Percentiles rank a stretch among this genome's conserved stretches.
Conservation (phyloP, 2,113 vertebrate genomes). For the Microtus ochrogaster region DNA sequence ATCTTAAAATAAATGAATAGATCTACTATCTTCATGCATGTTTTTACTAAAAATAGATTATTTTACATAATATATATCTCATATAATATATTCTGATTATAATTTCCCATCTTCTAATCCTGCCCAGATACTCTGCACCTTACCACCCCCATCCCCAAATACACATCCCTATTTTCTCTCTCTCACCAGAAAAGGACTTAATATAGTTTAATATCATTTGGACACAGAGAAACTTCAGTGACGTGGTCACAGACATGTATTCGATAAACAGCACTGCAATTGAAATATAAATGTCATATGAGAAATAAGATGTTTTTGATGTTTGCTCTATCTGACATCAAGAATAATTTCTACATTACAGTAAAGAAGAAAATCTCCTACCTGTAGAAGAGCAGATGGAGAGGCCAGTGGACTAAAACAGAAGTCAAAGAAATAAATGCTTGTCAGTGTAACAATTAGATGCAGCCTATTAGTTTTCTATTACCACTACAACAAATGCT, state of each 20-base stretch:
- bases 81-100: background rate
- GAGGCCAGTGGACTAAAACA: background rate
- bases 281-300: background rate
- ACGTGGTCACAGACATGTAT: background rate
- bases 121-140: background rate
- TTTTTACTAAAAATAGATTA: background rate
- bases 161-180: background rate
- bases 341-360: background rate
- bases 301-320: background rate
- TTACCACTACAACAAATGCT: background rate
- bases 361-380: background rate
- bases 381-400: background rate
- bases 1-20: constrained; percentile 4
- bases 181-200: background rate
- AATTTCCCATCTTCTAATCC: background rate
- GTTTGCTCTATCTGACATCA: background rate
- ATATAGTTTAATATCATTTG: background rate
- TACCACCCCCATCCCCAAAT: background rate
- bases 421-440: constrained; percentile 5
- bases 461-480: background rate
- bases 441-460: background rate
- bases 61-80: background rate
- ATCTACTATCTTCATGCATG: background rate
- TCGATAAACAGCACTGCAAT: background rate
- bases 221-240: background rate